phyloP scores from a whole-genome alignment of 2,797 vertebrate species.

The Pyrocephalus nanus region DNA sequence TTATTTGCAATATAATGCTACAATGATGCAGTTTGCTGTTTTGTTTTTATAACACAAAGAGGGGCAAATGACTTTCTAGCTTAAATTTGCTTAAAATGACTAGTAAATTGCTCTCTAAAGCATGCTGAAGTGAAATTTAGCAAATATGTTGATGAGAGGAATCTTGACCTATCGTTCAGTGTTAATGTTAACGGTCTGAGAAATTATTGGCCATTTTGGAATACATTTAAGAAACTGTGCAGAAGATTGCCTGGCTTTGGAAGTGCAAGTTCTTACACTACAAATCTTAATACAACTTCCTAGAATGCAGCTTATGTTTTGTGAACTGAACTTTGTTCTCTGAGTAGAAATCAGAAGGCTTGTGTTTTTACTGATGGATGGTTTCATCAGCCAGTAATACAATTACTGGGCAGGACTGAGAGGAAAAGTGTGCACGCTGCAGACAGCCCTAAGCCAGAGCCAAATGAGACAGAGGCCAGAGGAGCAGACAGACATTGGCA shows the following conservation, averaged over 20 bases:
- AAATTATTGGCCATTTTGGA: not conserved
- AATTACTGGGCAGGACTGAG: not conserved
- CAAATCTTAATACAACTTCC: not conserved
- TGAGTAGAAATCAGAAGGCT: not conserved
- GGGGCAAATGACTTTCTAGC: not conserved
- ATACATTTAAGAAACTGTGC: not conserved
- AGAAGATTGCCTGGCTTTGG: not conserved
- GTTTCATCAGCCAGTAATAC: not conserved
- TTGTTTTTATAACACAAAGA: not conserved
- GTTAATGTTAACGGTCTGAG: not conserved
- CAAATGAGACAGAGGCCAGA: not conserved
- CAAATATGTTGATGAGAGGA: not conserved
- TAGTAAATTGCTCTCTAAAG: not conserved
- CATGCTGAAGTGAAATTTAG: not conserved
- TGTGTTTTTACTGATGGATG: not conserved
- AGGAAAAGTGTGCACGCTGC: not conserved
- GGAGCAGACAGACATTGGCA: not conserved
- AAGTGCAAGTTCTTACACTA: not conserved
- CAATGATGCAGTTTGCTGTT: not conserved
- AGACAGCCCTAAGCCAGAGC: not conserved
- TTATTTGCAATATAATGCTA: not conserved
- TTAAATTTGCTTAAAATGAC: not conserved
- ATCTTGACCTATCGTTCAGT: not conserved
- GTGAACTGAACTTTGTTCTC: not conserved
- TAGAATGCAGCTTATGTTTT: not conserved